Conservation (phyloP, 2,113 vertebrate species). For the Corythoichthys intestinalis region DNA sequence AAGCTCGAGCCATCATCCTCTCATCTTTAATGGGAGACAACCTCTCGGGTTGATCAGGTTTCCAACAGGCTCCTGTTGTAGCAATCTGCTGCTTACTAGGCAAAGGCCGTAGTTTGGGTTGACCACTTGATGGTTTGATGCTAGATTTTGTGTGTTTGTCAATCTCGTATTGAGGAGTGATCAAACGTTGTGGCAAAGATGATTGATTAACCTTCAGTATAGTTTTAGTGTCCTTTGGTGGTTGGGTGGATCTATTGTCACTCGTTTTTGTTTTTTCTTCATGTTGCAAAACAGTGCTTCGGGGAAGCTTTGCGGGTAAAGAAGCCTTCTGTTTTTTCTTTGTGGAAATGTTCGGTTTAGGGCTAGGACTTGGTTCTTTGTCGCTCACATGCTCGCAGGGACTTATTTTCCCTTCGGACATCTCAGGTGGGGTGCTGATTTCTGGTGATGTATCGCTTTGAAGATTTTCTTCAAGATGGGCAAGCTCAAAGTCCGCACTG, state of each 20-base stretch:
- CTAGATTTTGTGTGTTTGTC: background rate
- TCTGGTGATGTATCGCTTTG: background rate
- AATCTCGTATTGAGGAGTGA: slow-evolving; percentile 61
- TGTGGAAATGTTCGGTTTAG: slow-evolving; percentile 1
- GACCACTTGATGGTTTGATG: background rate
- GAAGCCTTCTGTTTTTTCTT: slow-evolving; percentile 1
- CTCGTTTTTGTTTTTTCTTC: background rate
- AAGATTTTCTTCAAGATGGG: slow-evolving; percentile 4
- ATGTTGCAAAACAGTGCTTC: rapidly evolving
- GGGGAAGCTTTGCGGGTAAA: background rate
- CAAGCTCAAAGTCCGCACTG: slow-evolving; percentile 4
- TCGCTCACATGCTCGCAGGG: background rate
- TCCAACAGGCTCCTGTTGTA: background rate
- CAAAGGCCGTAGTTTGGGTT: slow-evolving; percentile 15
- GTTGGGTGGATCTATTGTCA: background rate
- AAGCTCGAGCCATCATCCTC: slow-evolving; percentile 14
- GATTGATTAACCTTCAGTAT: slow-evolving; percentile 26
- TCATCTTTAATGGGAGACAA: background rate
- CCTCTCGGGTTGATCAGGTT: slow-evolving; percentile 10
- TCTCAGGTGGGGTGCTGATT: slow-evolving; percentile 3
- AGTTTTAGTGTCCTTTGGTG: background rate
- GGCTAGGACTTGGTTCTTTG: background rate
- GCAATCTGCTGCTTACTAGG: slow-evolving; percentile 9
- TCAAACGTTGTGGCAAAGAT: slow-evolving; percentile 32
- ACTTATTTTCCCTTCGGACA: slow-evolving; percentile 20